These are phyloP conservation scores for Caenorhabditis remanei DNA, from an alignment of 1,140 invertebrate genomes.

Conservation along the genomic window DNA sequence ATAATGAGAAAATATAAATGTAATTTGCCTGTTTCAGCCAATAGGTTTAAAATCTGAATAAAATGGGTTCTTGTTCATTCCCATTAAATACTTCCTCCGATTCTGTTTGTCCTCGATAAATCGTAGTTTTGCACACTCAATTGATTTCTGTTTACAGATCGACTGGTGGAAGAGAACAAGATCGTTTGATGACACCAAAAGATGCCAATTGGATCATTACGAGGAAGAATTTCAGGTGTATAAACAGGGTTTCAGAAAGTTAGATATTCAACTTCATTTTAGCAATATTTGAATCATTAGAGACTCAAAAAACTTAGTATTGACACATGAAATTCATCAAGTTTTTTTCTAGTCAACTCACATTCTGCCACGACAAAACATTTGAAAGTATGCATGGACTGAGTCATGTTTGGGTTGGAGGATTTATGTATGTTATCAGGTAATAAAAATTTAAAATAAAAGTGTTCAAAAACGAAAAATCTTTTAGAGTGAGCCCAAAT, in stretches of 20 bases:
- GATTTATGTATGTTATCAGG: constrained; percentile 78
- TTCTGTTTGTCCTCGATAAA: neutral
- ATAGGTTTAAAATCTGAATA: too few relatives aligned
- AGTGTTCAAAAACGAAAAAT: neutral
- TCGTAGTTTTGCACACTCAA: neutral
- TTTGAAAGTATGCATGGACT: constrained; percentile 78
- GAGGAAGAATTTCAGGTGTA: constrained; percentile 69
- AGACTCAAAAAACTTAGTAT: too few relatives aligned
- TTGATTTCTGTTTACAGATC: constrained; percentile 65
- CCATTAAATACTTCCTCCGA: too few relatives aligned
- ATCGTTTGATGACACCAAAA: constrained; percentile 72
- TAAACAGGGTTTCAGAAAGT: neutral
- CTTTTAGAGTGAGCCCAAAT: constrained; percentile 65
- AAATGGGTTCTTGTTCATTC: too few relatives aligned
- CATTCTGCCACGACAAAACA: constrained; percentile 78
- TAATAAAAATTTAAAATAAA: neutral
- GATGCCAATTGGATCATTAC: constrained; percentile 76
- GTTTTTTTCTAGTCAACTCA: constrained; percentile 67
- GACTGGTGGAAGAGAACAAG: constrained; percentile 73
- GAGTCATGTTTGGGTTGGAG: constrained; percentile 77
- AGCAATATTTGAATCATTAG: too few relatives aligned
- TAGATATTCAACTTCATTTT: too few relatives aligned
- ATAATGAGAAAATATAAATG: too few relatives aligned
- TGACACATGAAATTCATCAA: neutral
- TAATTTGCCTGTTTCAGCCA: too few relatives aligned